phyloP scores from a whole-genome alignment of 2,113 vertebrate genomes.

The Tyto alba region DNA sequence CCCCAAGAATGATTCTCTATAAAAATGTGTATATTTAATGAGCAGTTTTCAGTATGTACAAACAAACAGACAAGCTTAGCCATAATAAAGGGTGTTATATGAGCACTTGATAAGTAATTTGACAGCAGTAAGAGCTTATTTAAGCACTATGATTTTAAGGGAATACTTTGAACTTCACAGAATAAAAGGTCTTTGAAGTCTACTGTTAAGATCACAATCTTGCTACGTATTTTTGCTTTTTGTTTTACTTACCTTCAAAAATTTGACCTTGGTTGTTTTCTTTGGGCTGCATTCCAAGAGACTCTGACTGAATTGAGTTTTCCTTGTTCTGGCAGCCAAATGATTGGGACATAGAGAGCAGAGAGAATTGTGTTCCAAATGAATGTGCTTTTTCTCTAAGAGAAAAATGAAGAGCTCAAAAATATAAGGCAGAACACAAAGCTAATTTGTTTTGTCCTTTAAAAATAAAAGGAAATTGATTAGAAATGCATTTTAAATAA shows the following conservation, averaged over 20 bases:
- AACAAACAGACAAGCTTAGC: not conserved
- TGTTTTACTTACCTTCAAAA: slow-evolving; percentile 30
- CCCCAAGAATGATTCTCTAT: not conserved
- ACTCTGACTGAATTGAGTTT: not conserved
- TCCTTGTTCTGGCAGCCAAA: not conserved
- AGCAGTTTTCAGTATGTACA: not conserved
- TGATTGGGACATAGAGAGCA: not conserved
- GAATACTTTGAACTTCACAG: not conserved
- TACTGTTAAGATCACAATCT: not conserved
- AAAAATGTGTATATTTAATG: not conserved
- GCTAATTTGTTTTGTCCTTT: not conserved
- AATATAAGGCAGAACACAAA: not conserved
- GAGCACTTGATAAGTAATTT: not conserved
- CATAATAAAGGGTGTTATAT: not conserved
- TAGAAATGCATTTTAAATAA: not conserved
- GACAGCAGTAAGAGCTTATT: not conserved
- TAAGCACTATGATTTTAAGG: not conserved
- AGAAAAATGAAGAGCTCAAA: not conserved
- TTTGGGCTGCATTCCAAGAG: slow-evolving; percentile 45
- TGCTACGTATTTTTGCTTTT: not conserved
- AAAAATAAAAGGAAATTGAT: not conserved
- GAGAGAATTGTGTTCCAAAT: not conserved
- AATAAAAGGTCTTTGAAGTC: not conserved
- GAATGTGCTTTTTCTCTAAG: not conserved
- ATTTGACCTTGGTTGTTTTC: slow-evolving; percentile 25